Conservation (phyloP, 2,113 vertebrate species). For the Columbina picui region DNA sequence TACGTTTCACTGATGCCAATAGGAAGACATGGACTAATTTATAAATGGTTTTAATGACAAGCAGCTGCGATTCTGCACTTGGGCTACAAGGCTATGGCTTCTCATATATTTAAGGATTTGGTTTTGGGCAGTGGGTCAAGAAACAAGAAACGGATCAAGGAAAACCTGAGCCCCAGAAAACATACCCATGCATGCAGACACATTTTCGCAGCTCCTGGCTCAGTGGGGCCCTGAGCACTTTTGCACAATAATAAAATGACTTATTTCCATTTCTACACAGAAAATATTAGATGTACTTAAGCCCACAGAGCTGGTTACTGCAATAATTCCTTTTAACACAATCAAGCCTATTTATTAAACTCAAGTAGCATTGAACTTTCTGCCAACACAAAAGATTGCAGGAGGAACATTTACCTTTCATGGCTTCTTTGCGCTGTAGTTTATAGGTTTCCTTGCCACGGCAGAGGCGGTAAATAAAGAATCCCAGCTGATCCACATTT, state of each 20-base stretch:
- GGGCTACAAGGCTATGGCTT: background rate
- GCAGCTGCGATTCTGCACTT: background rate
- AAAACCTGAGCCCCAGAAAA: background rate
- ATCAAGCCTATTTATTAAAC: background rate
- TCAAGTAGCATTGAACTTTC: background rate
- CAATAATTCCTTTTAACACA: background rate
- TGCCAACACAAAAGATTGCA: background rate
- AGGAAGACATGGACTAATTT: rapidly evolving
- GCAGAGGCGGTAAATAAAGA: constrained; percentile 91
- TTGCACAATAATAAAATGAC: background rate
- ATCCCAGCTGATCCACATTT: constrained; percentile 86
- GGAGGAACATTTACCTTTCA: constrained; percentile 77
- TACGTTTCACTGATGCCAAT: background rate
- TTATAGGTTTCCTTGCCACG: constrained; percentile 89
- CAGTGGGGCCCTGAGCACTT: background rate
- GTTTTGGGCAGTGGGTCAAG: background rate
- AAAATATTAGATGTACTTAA: background rate
- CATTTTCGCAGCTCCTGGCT: background rate
- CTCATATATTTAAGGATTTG: background rate
- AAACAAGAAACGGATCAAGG: background rate
- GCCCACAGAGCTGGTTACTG: background rate
- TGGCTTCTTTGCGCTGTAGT: constrained; percentile 86
- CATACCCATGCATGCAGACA: background rate
- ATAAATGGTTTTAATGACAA: background rate
- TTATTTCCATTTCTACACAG: background rate